Conservation (phyloP, 2,113 vertebrate genomes). For the Numenius arquata region DNA sequence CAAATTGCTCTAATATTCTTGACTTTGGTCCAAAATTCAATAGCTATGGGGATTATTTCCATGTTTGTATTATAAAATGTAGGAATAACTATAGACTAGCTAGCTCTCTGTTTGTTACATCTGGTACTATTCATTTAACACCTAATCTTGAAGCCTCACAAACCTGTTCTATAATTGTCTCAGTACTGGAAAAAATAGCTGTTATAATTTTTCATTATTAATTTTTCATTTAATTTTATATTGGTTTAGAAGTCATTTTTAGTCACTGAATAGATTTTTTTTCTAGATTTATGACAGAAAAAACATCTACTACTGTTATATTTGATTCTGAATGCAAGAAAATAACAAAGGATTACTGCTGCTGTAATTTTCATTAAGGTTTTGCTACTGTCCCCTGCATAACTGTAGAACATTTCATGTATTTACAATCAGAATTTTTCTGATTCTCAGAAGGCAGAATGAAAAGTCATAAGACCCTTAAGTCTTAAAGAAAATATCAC, state of each 20-base stretch:
- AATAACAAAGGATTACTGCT: not conserved
- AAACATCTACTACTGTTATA: not conserved
- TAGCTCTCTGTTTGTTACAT: not conserved
- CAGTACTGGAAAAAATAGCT: not conserved
- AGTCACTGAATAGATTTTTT: not conserved
- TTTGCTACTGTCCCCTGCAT: not conserved
- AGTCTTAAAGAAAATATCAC: not conserved
- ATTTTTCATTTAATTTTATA: not conserved
- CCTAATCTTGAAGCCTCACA: not conserved
- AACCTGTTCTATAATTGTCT: not conserved
- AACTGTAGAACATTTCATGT: not conserved
- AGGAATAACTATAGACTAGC: not conserved
- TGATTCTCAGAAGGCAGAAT: not conserved
- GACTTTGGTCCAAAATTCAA: not conserved
- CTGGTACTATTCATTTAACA: not conserved
- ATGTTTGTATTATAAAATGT: not conserved
- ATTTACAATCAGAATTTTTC: not conserved
- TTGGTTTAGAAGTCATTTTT: not conserved
- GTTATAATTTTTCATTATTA: not conserved
- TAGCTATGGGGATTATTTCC: not conserved
- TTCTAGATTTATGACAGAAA: not conserved
- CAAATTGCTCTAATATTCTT: not conserved
- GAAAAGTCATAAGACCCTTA: not conserved
- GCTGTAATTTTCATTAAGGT: not conserved
- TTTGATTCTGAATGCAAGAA: not conserved